Evolutionary conservation across 2,797 vertebrate genomes (phyloP).

Genomic region (Sciurus carolinensis): DNA sequence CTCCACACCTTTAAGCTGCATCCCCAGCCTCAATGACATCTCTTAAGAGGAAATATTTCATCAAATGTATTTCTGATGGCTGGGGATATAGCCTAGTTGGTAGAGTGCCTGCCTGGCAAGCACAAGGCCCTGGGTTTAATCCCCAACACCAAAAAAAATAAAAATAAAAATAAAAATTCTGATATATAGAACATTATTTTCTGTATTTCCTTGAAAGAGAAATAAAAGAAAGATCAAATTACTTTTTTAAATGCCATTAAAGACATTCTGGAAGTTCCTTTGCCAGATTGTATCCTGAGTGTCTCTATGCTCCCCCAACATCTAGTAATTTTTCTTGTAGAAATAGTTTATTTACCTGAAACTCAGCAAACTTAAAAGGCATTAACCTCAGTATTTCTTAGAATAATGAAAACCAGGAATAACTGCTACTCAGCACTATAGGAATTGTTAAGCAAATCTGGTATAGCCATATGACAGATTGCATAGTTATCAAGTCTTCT

Average conservation of each 20-base stretch:
- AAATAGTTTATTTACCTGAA: slow-evolving; percentile 5
- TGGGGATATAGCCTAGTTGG: too few relatives aligned
- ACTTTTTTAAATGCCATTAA: slow-evolving; percentile 29
- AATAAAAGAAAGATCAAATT: neutral
- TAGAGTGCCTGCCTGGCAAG: too few relatives aligned
- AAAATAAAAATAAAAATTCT: too few relatives aligned
- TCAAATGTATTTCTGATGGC: neutral
- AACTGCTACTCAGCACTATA: neutral
- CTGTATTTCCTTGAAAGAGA: slow-evolving; percentile 15
- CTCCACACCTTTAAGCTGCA: neutral
- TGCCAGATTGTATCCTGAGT: neutral
- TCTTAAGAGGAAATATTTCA: slow-evolving; percentile 41
- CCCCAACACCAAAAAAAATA: too few relatives aligned
- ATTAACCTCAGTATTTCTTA: neutral
- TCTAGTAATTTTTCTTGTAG: slow-evolving; percentile 26
- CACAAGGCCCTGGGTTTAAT: too few relatives aligned
- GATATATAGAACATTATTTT: neutral
- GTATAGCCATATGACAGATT: neutral
- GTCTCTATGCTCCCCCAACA: neutral
- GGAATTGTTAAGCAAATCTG: neutral
- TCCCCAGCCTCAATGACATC: neutral
- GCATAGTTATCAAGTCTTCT: neutral
- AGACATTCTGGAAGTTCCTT: neutral
- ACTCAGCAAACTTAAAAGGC: neutral
- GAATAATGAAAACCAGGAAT: slow-evolving; percentile 42